Evolutionary conservation across 2,888 invertebrate species (phyloP).

Genomic region (Volucella zonaria): DNA sequence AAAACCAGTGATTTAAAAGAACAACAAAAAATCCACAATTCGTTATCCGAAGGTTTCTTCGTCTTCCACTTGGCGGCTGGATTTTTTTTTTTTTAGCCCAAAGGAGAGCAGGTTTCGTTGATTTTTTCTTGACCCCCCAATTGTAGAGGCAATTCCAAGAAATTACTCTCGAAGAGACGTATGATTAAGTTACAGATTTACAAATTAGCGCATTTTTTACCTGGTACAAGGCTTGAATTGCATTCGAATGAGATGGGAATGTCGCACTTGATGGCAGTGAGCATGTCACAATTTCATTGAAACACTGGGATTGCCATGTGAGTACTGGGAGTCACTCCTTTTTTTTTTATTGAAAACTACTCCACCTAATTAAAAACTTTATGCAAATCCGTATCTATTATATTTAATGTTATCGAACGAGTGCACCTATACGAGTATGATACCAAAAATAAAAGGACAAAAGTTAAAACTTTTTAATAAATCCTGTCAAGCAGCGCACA

Average conservation of each 20-base stretch:
- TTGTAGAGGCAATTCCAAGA: conserved; percentile 1
- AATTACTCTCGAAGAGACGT: conserved; percentile 11
- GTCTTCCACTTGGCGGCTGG: conserved; percentile 1
- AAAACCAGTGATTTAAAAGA: neutral
- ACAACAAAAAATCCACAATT: conserved; percentile 29
- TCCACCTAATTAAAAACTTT: too few relatives aligned
- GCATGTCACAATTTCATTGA: too few relatives aligned
- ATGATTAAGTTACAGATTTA: conserved; percentile 51
- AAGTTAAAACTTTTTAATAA: too few relatives aligned
- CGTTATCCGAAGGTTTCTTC: conserved; percentile 7
- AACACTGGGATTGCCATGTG: too few relatives aligned
- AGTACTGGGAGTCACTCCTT: too few relatives aligned
- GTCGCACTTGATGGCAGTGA: too few relatives aligned
- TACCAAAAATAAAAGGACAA: too few relatives aligned
- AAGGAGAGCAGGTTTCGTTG: neutral
- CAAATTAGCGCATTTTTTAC: conserved; percentile 38
- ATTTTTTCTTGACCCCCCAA: neutral
- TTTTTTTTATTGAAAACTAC: too few relatives aligned
- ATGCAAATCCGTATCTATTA: too few relatives aligned
- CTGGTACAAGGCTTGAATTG: neutral
- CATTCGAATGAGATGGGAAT: neutral
- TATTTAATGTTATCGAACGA: too few relatives aligned
- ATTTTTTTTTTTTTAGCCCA: neutral
- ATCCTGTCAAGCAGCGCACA: too few relatives aligned
- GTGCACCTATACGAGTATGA: too few relatives aligned